Evolutionary conservation across 2,888 invertebrate genomes (phyloP).

Genomic region (Biston betularia): DNA sequence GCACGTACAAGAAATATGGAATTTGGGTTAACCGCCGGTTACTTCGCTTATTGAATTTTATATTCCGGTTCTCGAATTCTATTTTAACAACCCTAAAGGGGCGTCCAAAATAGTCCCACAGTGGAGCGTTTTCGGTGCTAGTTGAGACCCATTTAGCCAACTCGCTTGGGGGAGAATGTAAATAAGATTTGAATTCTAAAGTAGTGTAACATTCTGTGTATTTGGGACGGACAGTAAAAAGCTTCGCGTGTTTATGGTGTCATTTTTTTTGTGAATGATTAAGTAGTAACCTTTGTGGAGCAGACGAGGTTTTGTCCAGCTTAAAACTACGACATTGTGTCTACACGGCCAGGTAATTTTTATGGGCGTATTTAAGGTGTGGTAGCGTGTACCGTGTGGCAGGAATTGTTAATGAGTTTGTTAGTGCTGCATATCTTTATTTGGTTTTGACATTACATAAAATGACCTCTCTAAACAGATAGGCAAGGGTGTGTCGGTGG

Average conservation of each 20-base stretch:
- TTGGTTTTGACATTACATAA: slow-evolving; percentile 16
- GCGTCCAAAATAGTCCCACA: slow-evolving; percentile 74
- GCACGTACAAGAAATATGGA: slow-evolving; percentile 50
- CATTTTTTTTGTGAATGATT: slow-evolving; percentile 39
- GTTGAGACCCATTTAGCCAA: slow-evolving; percentile 68
- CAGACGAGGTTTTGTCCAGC: slow-evolving; percentile 31
- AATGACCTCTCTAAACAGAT: slow-evolving; percentile 4
- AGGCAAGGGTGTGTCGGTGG: slow-evolving; percentile 4
- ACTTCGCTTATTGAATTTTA: slow-evolving; percentile 72
- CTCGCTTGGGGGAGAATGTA: slow-evolving; percentile 74
- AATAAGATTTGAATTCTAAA: slow-evolving; percentile 82
- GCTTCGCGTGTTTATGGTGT: slow-evolving; percentile 43
- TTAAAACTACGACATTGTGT: slow-evolving; percentile 36
- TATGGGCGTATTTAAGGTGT: slow-evolving; percentile 23
- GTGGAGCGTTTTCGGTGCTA: slow-evolving; percentile 64
- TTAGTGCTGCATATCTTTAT: slow-evolving; percentile 17
- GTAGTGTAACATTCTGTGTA: slow-evolving; percentile 39
- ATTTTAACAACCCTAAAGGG: slow-evolving; percentile 76
- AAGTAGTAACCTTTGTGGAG: slow-evolving; percentile 29
- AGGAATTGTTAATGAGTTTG: slow-evolving; percentile 25
- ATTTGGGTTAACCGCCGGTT: slow-evolving; percentile 50
- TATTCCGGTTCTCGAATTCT: slow-evolving; percentile 71
- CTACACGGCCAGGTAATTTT: slow-evolving; percentile 34
- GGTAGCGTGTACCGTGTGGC: slow-evolving; percentile 19
- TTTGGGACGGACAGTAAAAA: slow-evolving; percentile 35